Base-by-base conservation (phyloP, 2,113 vertebrate species). In the Strix aluco region DNA sequence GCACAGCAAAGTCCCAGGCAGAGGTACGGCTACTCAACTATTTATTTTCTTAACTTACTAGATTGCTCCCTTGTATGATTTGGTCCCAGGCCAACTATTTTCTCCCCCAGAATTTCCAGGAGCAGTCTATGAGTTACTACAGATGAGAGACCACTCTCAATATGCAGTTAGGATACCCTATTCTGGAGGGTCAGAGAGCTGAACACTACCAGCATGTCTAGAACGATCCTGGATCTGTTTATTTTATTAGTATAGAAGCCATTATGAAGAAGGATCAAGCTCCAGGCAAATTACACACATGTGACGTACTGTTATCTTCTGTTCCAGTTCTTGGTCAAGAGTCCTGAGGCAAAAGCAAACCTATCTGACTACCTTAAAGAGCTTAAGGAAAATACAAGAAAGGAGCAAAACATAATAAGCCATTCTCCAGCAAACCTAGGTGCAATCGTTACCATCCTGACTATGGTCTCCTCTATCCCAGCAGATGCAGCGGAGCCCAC, bases 271-370 rank as follows among this genome's bases (percentile, higher is more conserved):
- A 87, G 29, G 57, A n/a, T 55, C 44, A 70, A 61, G 58, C 42
- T 67, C 46, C 30, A 51, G 54, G n/a, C 6, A 67, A 66, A 65
- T 4, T 61, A 54, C 52, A 54, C 21, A 12, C 6, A 6, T 14
- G 23, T 79, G 38, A 75, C 42, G 10, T n/a, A 52, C 21, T 90
- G 46, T 84, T 93, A 26, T 87, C 75, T 97, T 96, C 65, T 52
- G 51, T 96, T 89, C 55, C 87, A 98, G 98, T 40, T 88, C 65
- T 96, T 98, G 96, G 61, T 96, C 81, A 92, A 63, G 42, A 96
- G 97, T 65, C 98, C 98, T 2, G 51, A 67, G 0, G 65, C 92
- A 88, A 91, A 90, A 44, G 16, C 36, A 57, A 21, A 88, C 2
- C 87, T 98, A 34, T 91, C 96, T 4, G 1, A 0, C 2, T 98